A percentile compares a stretch with the other conserved stretches of the same genome.
Evolutionary conservation across 2,113 vertebrate genomes (phyloP).

Genomic region (Equus quagga): DNA sequence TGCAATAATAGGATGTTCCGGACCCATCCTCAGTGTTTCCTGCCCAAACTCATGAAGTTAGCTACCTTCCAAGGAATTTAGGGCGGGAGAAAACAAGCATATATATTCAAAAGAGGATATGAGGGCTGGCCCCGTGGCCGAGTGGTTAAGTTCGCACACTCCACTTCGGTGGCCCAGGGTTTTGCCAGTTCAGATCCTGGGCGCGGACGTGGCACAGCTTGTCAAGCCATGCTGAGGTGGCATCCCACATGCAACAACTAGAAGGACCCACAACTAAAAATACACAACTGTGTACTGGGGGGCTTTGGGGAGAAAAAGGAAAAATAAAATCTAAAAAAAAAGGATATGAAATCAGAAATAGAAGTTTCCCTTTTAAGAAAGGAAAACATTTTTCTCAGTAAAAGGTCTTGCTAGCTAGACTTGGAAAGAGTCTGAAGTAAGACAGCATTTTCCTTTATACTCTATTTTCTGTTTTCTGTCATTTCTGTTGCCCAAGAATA

Average conservation of each 20-base stretch:
- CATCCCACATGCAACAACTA: no score
- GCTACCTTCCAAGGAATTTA: conserved; percentile 17
- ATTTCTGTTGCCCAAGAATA: neutral
- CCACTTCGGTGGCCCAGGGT: no score
- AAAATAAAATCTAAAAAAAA: neutral
- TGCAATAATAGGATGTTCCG: neutral
- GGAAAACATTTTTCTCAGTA: neutral
- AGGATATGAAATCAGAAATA: neutral
- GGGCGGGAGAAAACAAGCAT: neutral
- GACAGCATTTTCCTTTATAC: neutral
- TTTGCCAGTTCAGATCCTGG: no score
- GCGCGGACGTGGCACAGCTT: no score
- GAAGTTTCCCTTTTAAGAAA: neutral
- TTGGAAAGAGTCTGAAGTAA: neutral
- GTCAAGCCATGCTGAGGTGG: no score
- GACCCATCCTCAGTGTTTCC: neutral
- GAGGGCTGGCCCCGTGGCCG: neutral
- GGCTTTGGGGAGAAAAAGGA: no score
- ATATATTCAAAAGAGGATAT: neutral
- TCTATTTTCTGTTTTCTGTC: neutral
- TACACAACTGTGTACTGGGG: no score
- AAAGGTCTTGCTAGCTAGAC: neutral
- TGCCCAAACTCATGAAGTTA: neutral
- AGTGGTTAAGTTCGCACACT: no score
- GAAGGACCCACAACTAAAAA: no score